These are phyloP conservation scores for Novumbra hubbsi DNA, from an alignment of 2,797 vertebrate genomes.

Conservation along the genomic window DNA sequence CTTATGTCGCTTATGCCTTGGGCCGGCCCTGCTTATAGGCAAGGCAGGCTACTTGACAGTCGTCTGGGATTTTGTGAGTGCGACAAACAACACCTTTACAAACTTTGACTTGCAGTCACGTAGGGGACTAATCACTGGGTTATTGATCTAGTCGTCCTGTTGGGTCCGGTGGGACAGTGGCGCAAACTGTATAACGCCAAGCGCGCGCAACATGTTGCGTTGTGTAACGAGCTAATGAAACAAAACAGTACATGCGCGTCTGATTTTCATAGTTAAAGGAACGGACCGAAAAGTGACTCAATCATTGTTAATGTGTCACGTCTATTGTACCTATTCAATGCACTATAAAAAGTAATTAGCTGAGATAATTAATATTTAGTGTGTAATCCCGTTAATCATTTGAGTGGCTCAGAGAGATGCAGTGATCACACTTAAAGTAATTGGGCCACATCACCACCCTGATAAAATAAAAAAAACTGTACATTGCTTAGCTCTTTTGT, in stretches of 20 bases:
- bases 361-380: no score
- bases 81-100: neutral
- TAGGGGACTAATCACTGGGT: neutral
- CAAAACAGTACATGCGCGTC: neutral
- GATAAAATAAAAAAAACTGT: no score
- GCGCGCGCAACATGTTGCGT: neutral
- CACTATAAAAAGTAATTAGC: no score
- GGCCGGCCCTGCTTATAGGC: neutral
- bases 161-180: conserved; percentile 12
- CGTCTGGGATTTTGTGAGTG: neutral
- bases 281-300: conserved; percentile 5
- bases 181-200: conserved; percentile 33
- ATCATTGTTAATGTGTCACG: conserved; percentile 21
- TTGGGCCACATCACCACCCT: no score
- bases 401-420: no score
- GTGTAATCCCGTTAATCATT: no score
- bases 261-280: neutral
- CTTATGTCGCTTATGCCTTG: no score
- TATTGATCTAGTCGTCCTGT: neutral
- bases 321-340: neutral
- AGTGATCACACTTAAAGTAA: no score
- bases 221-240: no score
- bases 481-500: no score
- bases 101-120: neutral
- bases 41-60: neutral